A percentile compares a stretch with the other conserved stretches of the same genome.
Conservation (phyloP, 2,797 vertebrate species). For the Allobates femoralis region DNA sequence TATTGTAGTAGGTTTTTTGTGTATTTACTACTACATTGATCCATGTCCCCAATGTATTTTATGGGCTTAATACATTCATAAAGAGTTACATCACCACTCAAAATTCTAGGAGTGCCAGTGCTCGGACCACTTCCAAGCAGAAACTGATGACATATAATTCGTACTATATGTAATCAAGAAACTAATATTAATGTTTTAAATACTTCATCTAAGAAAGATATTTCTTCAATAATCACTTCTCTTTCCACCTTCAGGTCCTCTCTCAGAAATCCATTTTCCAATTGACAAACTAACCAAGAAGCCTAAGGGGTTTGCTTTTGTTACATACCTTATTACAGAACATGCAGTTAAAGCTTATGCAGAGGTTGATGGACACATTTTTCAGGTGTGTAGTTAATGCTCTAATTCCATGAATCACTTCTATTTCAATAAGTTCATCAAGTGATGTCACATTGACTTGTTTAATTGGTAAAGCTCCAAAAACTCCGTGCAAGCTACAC, state of each 20-base stretch:
- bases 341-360: conserved; percentile 88
- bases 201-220: neutral
- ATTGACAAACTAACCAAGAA: conserved; percentile 91
- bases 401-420: neutral
- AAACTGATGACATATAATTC: neutral
- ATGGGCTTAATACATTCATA: neutral
- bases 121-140: neutral
- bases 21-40: neutral
- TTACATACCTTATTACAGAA: conserved; percentile 94
- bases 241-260: conserved; percentile 78
- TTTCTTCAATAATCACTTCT: neutral
- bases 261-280: conserved; percentile 91
- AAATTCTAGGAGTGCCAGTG: neutral
- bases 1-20: neutral
- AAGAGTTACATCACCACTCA: neutral
- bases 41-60: neutral
- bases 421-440: neutral
- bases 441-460: neutral
- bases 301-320: conserved; percentile 94
- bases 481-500: too few species aligned
- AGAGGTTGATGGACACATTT: conserved; percentile 90
- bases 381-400: conserved; percentile 82
- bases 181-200: neutral
- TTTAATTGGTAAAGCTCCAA: neutral
- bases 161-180: neutral